phyloP scores from a whole-genome alignment of 2,888 invertebrate genomes.

The Himalopsyche kuldschensis region DNA sequence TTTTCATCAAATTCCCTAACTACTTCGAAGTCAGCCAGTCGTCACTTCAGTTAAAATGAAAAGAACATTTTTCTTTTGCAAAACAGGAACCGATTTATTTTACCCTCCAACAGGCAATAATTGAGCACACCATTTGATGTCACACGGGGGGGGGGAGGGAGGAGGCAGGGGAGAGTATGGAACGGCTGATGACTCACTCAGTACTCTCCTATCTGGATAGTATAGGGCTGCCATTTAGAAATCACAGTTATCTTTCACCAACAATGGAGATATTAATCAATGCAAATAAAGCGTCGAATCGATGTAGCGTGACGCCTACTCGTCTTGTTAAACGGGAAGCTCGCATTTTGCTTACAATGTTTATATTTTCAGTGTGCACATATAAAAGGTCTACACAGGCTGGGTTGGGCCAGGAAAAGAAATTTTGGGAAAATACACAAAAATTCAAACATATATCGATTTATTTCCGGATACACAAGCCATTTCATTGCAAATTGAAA shows the following conservation, averaged over 20 bases:
- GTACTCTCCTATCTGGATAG: not conserved
- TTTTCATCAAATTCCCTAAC: too few relatives aligned
- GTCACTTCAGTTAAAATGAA: too few relatives aligned
- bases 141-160: not conserved
- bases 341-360: not conserved
- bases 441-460: too few relatives aligned
- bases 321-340: not conserved
- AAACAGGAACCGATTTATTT: not conserved
- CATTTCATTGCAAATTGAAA: too few relatives aligned
- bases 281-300: not conserved
- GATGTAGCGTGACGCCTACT: not conserved
- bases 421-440: too few relatives aligned
- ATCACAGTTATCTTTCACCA: not conserved
- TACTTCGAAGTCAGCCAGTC: too few relatives aligned
- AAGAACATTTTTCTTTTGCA: not conserved
- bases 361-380: not conserved
- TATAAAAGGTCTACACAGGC: too few relatives aligned
- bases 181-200: not conserved
- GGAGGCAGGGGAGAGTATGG: not conserved
- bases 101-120: not conserved
- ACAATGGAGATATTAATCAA: not conserved
- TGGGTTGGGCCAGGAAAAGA: too few relatives aligned
- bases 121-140: not conserved
- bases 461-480: too few relatives aligned
- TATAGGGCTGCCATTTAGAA: not conserved